These are phyloP conservation scores for Elanoides forficatus DNA, from an alignment of 2,113 vertebrate genomes.

Conservation along the genomic window DNA sequence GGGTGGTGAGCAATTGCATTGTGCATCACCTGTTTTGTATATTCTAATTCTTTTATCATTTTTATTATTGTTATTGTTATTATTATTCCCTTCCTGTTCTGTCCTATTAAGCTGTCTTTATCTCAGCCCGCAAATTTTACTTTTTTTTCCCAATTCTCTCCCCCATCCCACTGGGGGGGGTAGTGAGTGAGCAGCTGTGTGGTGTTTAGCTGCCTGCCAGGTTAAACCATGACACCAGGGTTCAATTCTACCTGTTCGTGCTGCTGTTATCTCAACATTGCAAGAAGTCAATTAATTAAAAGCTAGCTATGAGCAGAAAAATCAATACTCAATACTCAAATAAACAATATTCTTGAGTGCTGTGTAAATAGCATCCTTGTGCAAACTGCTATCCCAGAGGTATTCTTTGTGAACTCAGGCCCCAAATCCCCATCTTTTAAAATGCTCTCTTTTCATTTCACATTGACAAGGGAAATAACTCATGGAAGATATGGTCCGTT, in stretches of 20 bases:
- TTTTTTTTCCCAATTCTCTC: no score
- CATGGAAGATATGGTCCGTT: neutral
- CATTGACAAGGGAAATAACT: neutral
- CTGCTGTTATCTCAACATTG: neutral
- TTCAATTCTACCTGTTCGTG: neutral
- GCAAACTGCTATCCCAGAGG: neutral
- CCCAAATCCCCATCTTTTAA: neutral
- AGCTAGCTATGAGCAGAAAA: neutral
- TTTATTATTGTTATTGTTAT: no score
- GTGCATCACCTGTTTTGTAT: no score
- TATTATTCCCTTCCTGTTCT: no score
- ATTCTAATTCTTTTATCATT: no score
- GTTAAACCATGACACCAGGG: no score
- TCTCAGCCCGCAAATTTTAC: no score
- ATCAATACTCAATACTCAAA: neutral
- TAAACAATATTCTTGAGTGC: neutral
- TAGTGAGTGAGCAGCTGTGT: no score
- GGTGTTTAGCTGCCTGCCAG: no score
- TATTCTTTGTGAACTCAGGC: neutral
- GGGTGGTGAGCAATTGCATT: no score
- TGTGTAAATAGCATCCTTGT: neutral
- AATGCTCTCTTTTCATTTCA: neutral
- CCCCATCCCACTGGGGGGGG: no score
- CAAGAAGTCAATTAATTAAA: slow-evolving; percentile 20
- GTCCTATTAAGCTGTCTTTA: no score